phyloP scores from a whole-genome alignment of 1,140 invertebrate genomes.

The Macrocentrus cingulum region DNA sequence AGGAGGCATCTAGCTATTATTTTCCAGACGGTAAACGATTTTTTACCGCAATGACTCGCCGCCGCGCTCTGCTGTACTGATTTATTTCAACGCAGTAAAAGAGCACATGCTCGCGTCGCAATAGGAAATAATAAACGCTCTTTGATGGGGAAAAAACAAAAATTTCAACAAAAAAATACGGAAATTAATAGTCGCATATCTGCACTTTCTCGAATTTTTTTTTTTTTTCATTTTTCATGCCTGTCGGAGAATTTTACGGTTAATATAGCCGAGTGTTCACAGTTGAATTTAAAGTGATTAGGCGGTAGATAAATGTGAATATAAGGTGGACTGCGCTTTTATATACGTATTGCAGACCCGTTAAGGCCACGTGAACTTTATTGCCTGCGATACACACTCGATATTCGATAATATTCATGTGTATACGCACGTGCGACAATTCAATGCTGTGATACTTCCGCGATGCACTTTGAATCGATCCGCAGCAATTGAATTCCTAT shows the following conservation, averaged over 20 bases:
- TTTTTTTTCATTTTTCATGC: not conserved
- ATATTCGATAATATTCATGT: slow-evolving; percentile 31
- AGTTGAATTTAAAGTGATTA: not conserved
- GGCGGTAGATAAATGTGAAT: not conserved
- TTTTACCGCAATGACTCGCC: slow-evolving; percentile 12
- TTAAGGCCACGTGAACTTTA: slow-evolving; percentile 24
- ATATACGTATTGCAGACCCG: slow-evolving; percentile 1
- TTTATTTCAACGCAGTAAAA: slow-evolving; percentile 7
- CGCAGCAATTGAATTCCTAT: slow-evolving; percentile 1
- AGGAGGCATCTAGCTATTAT: slow-evolving; percentile 22
- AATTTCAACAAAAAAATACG: too few species aligned
- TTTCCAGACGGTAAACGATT: slow-evolving; percentile 16
- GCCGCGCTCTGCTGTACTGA: not conserved
- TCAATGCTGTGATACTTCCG: slow-evolving; percentile 8
- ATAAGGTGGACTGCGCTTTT: not conserved
- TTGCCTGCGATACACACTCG: slow-evolving; percentile 10
- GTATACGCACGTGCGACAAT: slow-evolving; percentile 7
- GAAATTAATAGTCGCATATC: too few species aligned
- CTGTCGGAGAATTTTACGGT: too few species aligned
- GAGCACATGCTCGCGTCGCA: not conserved
- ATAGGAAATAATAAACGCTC: not conserved
- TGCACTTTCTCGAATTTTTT: not conserved
- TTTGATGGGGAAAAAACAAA: too few species aligned
- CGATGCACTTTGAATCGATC: not conserved
- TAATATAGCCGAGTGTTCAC: too few species aligned